These are phyloP conservation scores for Gymnogyps californianus DNA, from an alignment of 2,113 vertebrate genomes.

Conservation along the genomic window DNA sequence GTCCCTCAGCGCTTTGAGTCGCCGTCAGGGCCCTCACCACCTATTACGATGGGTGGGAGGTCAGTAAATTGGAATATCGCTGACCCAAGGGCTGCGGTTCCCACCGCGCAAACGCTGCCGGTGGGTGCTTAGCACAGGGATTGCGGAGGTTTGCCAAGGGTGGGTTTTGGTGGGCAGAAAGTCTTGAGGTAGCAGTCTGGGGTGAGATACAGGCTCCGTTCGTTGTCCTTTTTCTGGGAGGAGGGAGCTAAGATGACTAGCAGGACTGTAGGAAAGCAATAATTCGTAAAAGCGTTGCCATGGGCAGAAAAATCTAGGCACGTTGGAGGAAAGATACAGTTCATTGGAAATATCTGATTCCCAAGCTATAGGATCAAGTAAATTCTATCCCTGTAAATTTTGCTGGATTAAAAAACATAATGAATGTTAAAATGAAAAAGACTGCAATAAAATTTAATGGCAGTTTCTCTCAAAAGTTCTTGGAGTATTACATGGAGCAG, in stretches of 20 bases:
- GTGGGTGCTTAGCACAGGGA: neutral
- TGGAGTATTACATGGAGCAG: neutral
- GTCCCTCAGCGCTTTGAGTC: neutral
- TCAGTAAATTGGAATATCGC: too few species aligned
- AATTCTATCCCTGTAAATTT: neutral
- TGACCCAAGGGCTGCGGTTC: too few species aligned
- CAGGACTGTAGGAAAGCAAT: neutral
- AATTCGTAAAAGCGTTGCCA: neutral
- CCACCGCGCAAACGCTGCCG: too few species aligned
- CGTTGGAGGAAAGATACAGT: neutral
- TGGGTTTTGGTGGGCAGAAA: neutral
- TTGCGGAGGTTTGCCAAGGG: neutral
- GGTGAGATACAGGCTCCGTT: neutral
- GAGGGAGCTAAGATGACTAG: neutral
- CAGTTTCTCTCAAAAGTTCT: neutral
- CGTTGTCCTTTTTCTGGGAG: neutral
- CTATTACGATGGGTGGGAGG: fast-evolving
- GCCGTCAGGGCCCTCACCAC: neutral
- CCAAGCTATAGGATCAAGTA: neutral
- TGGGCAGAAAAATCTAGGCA: neutral
- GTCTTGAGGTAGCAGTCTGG: neutral
- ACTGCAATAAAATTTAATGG: neutral
- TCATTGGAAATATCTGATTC: neutral
- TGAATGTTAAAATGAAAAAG: neutral
- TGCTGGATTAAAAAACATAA: neutral